Percentiles rank a stretch among this genome's conserved stretches.
These are phyloP conservation scores for Ormyrus thymus DNA, from an alignment of 2,888 invertebrate species.

Conservation along the genomic window DNA sequence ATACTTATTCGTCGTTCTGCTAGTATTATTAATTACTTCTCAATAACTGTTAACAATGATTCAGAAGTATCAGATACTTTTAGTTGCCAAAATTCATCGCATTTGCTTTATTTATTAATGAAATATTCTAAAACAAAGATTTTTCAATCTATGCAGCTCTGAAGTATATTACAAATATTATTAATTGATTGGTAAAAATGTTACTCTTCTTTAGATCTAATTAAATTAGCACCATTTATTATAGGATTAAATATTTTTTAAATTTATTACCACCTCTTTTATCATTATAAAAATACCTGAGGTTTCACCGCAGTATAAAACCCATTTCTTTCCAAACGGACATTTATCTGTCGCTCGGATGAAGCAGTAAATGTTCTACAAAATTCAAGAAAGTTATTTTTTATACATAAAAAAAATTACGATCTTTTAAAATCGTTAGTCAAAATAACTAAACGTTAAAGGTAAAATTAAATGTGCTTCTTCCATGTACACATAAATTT, in stretches of 20 bases:
- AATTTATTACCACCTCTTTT: slow-evolving; percentile 10
- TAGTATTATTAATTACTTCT: no score
- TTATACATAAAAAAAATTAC: not conserved
- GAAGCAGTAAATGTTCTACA: no score
- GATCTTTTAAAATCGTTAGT: not conserved
- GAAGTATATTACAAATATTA: not conserved
- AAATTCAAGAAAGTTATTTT: no score
- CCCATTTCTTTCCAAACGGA: not conserved
- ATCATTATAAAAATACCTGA: slow-evolving; percentile 49
- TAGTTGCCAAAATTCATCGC: no score
- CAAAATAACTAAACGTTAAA: not conserved
- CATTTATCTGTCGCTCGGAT: no score
- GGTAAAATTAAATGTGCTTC: not conserved
- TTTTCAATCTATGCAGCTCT: no score
- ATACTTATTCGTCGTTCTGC: not conserved
- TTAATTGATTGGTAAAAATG: not conserved
- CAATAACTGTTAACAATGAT: no score
- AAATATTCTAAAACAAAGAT: no score
- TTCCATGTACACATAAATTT: not conserved
- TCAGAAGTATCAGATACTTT: no score
- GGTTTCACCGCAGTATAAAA: slow-evolving; percentile 8
- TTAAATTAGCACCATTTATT: slow-evolving; percentile 42
- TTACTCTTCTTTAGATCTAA: not conserved
- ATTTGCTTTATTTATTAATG: no score
- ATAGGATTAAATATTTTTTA: slow-evolving; percentile 16